A percentile compares a stretch with the other conserved stretches of the same genome.
phyloP scores from a whole-genome alignment of 2,113 vertebrate species.

The Corydoras sp. region DNA sequence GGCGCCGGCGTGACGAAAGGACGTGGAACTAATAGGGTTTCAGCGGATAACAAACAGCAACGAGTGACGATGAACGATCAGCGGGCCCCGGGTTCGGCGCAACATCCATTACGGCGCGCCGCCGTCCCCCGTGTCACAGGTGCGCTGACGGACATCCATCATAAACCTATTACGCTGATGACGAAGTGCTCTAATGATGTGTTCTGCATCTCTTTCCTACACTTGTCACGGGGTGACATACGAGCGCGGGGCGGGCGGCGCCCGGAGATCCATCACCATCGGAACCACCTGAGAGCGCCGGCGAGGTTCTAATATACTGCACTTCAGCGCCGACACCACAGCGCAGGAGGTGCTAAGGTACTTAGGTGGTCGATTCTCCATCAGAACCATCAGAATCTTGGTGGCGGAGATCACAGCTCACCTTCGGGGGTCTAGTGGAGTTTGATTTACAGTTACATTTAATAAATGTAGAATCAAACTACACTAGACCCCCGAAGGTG shows the following conservation, averaged over 20 bases:
- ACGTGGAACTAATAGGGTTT: background rate
- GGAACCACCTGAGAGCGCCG: background rate
- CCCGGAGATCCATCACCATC: constrained; percentile 28
- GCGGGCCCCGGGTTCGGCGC: background rate
- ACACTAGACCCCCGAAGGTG: too few relatives aligned
- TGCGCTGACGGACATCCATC: constrained; percentile 6
- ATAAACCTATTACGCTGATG: constrained; percentile 24
- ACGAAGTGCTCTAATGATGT: constrained; percentile 29
- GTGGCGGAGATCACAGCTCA: too few relatives aligned
- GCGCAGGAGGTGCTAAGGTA: too few relatives aligned
- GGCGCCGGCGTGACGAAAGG: background rate
- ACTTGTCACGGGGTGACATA: constrained; percentile 17
- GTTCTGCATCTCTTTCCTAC: constrained; percentile 27
- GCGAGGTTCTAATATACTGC: too few relatives aligned
- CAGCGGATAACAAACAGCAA: background rate
- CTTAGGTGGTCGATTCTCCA: too few relatives aligned
- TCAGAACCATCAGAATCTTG: too few relatives aligned
- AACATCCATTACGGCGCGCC: background rate
- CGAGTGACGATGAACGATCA: background rate
- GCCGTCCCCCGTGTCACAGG: background rate
- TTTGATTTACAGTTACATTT: too few relatives aligned
- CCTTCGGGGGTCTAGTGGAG: too few relatives aligned
- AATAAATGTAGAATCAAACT: too few relatives aligned
- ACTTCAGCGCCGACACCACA: too few relatives aligned
- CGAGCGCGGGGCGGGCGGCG: background rate